Conservation (phyloP, 2,797 vertebrate genomes). For the Hafferia zeledoni region DNA sequence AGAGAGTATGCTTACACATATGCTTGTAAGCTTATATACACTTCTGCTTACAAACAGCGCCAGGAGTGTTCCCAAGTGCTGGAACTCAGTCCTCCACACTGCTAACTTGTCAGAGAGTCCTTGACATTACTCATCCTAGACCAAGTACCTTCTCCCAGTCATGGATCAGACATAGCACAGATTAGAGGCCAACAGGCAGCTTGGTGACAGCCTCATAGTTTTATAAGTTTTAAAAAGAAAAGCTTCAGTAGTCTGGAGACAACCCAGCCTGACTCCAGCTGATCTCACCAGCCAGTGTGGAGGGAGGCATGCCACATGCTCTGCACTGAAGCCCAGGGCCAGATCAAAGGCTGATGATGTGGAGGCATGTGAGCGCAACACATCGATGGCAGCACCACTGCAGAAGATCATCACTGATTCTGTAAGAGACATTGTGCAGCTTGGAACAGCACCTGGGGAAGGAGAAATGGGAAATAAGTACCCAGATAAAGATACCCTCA, state of each 20-base stretch:
- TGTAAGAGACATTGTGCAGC: background rate
- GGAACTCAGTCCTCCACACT: background rate
- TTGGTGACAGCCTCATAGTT: background rate
- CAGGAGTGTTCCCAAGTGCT: slow-evolving; percentile 55
- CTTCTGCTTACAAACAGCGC: slow-evolving; percentile 70
- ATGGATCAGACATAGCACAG: fast-evolving
- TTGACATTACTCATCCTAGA: background rate
- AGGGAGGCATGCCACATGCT: background rate
- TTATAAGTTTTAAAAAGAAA: background rate
- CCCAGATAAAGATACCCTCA: background rate
- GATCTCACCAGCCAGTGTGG: background rate
- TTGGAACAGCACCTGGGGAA: background rate
- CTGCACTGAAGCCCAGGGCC: background rate
- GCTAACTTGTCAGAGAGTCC: background rate
- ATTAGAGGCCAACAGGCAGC: background rate
- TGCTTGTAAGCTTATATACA: slow-evolving; percentile 68
- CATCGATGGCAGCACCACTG: fast-evolving
- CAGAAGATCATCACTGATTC: background rate
- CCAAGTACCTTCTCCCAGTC: background rate
- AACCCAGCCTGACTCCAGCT: background rate
- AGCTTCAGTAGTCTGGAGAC: background rate
- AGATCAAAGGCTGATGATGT: background rate
- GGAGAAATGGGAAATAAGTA: background rate
- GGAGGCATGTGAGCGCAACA: fast-evolving
- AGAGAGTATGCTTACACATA: slow-evolving; percentile 50